Conservation (phyloP, 2,113 vertebrate species). For the Bostrychus sinensis region DNA sequence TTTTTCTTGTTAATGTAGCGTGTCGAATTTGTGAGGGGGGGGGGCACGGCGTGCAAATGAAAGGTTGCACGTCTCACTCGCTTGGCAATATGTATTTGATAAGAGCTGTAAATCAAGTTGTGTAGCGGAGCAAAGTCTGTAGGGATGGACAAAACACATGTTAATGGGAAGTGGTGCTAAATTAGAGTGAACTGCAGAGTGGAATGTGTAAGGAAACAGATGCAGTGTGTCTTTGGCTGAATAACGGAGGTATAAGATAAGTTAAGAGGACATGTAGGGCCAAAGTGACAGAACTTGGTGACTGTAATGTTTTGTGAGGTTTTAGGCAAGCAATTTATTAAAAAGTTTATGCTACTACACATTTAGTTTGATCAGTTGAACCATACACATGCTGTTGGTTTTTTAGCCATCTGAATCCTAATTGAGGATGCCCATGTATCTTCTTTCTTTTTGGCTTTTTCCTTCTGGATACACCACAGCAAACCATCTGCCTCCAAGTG, state of each 20-base stretch:
- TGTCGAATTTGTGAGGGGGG: slow-evolving; percentile 81
- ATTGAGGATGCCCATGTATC: too few relatives aligned
- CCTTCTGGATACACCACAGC: too few relatives aligned
- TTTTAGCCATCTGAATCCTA: too few relatives aligned
- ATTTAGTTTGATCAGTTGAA: too few relatives aligned
- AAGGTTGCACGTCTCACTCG: slow-evolving; percentile 86
- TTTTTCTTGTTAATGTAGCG: slow-evolving; percentile 84
- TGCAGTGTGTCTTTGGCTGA: neutral
- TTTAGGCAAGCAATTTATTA: neutral
- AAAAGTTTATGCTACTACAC: neutral
- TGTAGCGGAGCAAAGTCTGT: slow-evolving; percentile 61
- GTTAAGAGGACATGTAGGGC: neutral
- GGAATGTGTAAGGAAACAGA: slow-evolving; percentile 23
- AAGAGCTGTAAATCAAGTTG: slow-evolving; percentile 82
- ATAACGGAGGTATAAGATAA: neutral
- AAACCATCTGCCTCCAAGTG: too few relatives aligned
- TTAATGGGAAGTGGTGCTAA: slow-evolving; percentile 76
- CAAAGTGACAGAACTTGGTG: neutral
- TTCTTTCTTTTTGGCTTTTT: too few relatives aligned
- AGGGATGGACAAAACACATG: slow-evolving; percentile 73
- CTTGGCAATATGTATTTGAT: slow-evolving; percentile 86
- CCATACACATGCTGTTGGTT: too few relatives aligned
- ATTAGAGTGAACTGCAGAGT: slow-evolving; percentile 63
- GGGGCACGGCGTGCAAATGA: slow-evolving; percentile 76
- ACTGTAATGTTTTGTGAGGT: too few relatives aligned